Evolutionary conservation across 2,113 vertebrate genomes (phyloP).

Genomic region (Thunnus maccoyii): DNA sequence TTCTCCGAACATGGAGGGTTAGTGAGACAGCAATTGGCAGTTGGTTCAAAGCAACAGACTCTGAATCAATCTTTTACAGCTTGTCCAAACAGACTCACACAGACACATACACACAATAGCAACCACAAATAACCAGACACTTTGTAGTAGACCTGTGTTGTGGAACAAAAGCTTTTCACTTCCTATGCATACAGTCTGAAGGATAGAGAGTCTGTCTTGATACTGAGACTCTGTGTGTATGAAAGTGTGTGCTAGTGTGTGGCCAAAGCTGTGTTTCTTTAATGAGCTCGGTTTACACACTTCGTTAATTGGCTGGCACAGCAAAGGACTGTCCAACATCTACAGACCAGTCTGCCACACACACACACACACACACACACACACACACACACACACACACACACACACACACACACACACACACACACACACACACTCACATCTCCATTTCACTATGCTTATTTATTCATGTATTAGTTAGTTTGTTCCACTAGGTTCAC

Average conservation of each 20-base stretch:
- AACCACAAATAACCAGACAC: conserved; percentile 30
- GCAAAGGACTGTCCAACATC: conserved; percentile 63
- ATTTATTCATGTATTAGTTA: conserved; percentile 85
- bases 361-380: conserved; percentile 31
- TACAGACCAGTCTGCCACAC: conserved; percentile 42
- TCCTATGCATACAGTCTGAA: neutral
- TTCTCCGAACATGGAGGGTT: conserved; percentile 66
- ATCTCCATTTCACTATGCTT: conserved; percentile 80
- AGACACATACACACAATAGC: conserved; percentile 33
- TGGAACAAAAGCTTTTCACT: conserved; percentile 44
- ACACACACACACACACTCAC: conserved; percentile 50
- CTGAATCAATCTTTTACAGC: conserved; percentile 81
- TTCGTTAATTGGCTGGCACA: conserved; percentile 82
- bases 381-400: conserved; percentile 45
- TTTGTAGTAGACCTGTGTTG: conserved; percentile 55
- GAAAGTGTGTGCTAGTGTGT: conserved; percentile 53
- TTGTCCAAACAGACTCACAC: conserved; percentile 67
- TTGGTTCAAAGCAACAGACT: conserved; percentile 76
- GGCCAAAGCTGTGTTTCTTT: conserved; percentile 75
- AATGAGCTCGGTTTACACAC: conserved; percentile 84
- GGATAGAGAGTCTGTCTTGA: conserved; percentile 40
- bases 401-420: conserved; percentile 48
- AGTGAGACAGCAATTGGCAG: conserved; percentile 76
- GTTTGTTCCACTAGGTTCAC: conserved; percentile 82
- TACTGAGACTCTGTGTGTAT: conserved; percentile 48